Conservation (phyloP, 2,797 vertebrate genomes). For the Molossus alvarezi region DNA sequence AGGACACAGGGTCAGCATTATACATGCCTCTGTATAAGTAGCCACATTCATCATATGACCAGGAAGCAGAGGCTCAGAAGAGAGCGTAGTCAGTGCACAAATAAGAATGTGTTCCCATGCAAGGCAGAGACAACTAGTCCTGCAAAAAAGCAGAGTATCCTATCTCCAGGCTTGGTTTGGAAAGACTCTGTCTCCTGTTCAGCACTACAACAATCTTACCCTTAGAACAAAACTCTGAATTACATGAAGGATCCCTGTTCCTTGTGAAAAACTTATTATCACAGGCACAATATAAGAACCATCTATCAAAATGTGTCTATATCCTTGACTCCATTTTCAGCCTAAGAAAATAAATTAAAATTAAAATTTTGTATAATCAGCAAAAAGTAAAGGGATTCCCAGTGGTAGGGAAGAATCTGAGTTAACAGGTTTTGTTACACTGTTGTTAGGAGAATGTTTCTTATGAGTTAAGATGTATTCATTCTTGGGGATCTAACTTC, state of each 20-base stretch:
- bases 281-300: conserved; percentile 61
- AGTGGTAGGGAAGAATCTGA: background rate
- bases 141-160: background rate
- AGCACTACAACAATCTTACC: background rate
- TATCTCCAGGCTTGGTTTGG: background rate
- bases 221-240: conserved; percentile 7
- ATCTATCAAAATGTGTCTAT: background rate
- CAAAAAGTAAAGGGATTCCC: conserved; percentile 47
- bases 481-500: conserved; percentile 1
- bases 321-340: conserved; percentile 34
- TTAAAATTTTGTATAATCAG: background rate
- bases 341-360: conserved; percentile 60
- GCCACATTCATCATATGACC: background rate
- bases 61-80: background rate
- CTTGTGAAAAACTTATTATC: conserved; percentile 16
- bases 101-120: background rate
- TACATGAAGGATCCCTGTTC: background rate
- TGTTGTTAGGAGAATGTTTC: conserved; percentile 52
- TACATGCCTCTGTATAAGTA: background rate
- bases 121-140: background rate
- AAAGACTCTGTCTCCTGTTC: background rate
- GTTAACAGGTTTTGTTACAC: background rate
- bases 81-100: background rate
- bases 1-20: background rate
- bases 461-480: background rate